Evolutionary conservation across 2,113 vertebrate genomes (phyloP), one percentile per base, ranked within the genome.

Genomic region (Origma solitaria): DNA sequence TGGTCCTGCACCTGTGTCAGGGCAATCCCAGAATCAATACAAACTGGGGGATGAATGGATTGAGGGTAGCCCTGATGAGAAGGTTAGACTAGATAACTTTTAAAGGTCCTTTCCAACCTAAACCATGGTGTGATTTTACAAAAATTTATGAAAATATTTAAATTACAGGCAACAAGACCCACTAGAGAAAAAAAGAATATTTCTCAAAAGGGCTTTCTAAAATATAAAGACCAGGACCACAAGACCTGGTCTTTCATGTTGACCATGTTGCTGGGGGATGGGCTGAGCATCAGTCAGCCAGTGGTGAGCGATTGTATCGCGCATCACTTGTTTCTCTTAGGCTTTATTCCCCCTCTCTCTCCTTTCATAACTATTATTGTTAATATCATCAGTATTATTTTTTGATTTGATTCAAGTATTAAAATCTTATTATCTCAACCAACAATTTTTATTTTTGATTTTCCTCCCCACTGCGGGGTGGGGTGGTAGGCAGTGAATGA

Each of bases 211-310:
- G 7, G 18, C 13, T 3, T 64, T 16, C 23, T 21, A 37, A 8
- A 82, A 75, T 21, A 5, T 22, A 50, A 79, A 82, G 50, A 31
- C 18, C 16, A 69, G 54, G 51, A 86, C 6, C 12, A 79, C 11
- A 79, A 75, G 42, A 62, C 11, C 19, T 58, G 14, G 10, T 72
- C 31, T 53, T 90, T 53, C 27, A 49, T 10, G 35, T 4, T 87
- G 47, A 71, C 17, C 10, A 33, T 15, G 5, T 9, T 60, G 22
- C 37, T 77, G 38, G 15, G 11, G 33, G 15, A 37, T 44, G 45
- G 21, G 45, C 45, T 45, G 15, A 31, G 19, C 38, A 45, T n/a
- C 0, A 0, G 47, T 25, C n/a, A 45, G 38, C 5, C 25, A 10
- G 38, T 61, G 23, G 27, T 31, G n/a, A 60, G 54, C 10, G 51